Conservation (phyloP, 92 coral and sea anemone species). For the Pocillopora meandrina region DNA sequence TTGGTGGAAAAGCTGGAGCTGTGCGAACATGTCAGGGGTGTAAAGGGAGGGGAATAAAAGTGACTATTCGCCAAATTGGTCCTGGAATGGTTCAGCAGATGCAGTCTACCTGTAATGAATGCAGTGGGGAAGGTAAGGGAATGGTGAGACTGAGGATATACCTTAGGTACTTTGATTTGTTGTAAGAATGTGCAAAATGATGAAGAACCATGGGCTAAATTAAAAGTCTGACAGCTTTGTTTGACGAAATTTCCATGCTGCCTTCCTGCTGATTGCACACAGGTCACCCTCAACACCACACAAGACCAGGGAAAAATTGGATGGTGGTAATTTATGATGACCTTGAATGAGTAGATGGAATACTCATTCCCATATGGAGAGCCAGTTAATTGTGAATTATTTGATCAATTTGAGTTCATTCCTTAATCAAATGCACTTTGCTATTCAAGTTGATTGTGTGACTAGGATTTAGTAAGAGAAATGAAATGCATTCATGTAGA, state of each 20-base stretch:
- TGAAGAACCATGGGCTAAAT: slow-evolving; percentile 20
- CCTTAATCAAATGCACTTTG: too few species aligned
- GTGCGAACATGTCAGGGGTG: slow-evolving; percentile 83
- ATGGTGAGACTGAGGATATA: not conserved
- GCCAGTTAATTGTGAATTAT: too few species aligned
- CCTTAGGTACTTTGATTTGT: not conserved
- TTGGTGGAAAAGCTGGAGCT: slow-evolving; percentile 94
- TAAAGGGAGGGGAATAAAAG: slow-evolving; percentile 88
- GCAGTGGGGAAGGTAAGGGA: slow-evolving; percentile 86
- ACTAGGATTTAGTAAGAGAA: too few species aligned
- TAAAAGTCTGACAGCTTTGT: slow-evolving; percentile 10
- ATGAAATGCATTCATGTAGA: too few species aligned
- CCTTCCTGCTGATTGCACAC: slow-evolving; percentile 31
- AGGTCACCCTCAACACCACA: not conserved
- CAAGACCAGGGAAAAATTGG: too few species aligned
- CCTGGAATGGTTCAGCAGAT: slow-evolving; percentile 99
- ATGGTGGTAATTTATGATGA: too few species aligned
- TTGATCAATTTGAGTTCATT: too few species aligned
- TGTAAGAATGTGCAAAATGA: slow-evolving; percentile 19
- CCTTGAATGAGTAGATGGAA: too few species aligned
- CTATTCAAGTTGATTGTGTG: too few species aligned
- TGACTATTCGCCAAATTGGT: slow-evolving; percentile 84
- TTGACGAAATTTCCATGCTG: slow-evolving; percentile 39
- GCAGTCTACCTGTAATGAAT: slow-evolving; percentile 91
- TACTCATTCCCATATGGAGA: too few species aligned